Base-by-base conservation (phyloP, 1,140 invertebrate species). In the Drosophila arawakana region DNA sequence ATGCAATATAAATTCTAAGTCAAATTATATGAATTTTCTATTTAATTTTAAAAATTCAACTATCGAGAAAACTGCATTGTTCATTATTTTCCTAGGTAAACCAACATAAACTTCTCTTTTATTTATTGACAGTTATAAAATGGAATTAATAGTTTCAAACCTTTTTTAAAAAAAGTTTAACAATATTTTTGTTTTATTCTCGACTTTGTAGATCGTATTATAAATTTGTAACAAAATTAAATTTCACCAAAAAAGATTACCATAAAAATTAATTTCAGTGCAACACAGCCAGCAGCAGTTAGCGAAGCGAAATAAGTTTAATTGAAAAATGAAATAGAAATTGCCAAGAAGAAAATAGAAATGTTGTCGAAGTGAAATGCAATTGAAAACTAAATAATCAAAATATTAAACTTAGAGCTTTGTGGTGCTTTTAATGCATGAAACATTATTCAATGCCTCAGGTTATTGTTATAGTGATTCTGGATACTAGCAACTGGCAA, bases 301-400 rank as follows among this genome's bases (percentile, higher is more conserved):
- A 47, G 7, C 35, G 11, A 18, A 54, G 49, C 34, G 68, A 25
- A 71, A 46, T 52, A 62, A 70, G 49, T 55, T 62, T 71, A 63
- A 71, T 71, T 71, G 60, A 71, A 71, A 63, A 57, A 18, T 46
- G 13, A 65, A 71, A 57, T 55, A 63, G 50, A 63, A 63, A 71
- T 39, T 39, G 35, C 11, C 10, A 3, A 21, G n/a, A 44, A 21
- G 8, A 44, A 54, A 60, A 41, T 6, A 11, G 35, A 41, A 13
- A 8, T 37, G 50, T 11, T 34, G 7, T 57, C n/a, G 21, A 34
- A 71, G 39, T 37, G 25, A 7, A 49, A 57, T 13, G 11, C 37
- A 57, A 66, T 58, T 66, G 52, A 66, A 52, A 58, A 39, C 44
- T 57, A 66, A 67, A 57, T 35, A 35, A 39, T 25, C 61, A 18